These are phyloP conservation scores for Phylloscopus collybita DNA, from an alignment of 2,797 vertebrate species.

Conservation along the genomic window DNA sequence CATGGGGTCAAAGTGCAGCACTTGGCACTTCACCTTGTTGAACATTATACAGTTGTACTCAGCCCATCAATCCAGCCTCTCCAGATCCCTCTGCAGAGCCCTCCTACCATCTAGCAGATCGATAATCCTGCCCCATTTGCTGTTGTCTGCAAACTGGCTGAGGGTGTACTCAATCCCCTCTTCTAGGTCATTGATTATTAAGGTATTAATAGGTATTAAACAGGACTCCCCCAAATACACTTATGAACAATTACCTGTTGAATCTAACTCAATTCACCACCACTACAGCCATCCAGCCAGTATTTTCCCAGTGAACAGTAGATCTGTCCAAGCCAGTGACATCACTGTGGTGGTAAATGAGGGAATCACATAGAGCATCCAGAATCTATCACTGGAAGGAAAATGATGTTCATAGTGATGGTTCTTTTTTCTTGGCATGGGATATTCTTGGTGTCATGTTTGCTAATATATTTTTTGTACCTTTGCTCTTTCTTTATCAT, in stretches of 20 bases:
- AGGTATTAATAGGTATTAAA: neutral
- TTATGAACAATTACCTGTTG: neutral
- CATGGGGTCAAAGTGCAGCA: neutral
- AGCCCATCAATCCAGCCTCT: neutral
- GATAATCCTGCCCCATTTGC: neutral
- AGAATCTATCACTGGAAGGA: neutral
- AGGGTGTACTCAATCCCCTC: neutral
- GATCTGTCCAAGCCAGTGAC: neutral
- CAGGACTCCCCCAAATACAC: neutral
- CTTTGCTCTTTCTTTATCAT: neutral
- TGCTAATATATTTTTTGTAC: neutral
- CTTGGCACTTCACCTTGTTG: neutral
- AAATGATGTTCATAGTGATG: neutral
- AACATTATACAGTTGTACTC: neutral
- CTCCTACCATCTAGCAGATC: neutral
- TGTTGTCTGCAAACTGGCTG: neutral
- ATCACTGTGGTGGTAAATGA: neutral
- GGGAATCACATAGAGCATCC: neutral
- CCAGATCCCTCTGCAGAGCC: neutral
- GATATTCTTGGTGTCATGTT: neutral
- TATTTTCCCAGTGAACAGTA: neutral
- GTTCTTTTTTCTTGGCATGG: neutral
- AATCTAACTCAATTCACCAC: neutral
- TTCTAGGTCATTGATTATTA: neutral
- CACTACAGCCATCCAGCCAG: neutral